Evolutionary conservation across 2,113 vertebrate genomes (phyloP), one percentile per base, ranked within the genome.

Genomic region (Cyphomyrus plagiostoma): DNA sequence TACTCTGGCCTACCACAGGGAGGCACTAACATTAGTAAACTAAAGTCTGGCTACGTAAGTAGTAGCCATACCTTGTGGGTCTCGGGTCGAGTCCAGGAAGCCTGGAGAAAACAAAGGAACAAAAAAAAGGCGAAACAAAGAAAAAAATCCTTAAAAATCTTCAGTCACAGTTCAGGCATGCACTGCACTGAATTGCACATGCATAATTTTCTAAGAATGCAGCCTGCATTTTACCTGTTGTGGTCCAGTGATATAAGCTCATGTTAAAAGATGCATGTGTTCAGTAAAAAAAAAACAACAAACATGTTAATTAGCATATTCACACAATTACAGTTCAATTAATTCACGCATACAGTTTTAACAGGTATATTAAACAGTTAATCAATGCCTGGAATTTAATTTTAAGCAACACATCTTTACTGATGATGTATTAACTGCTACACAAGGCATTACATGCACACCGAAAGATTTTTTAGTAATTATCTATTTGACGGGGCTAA

Each of bases 71-170:
- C 98, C 98, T 99, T 97, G 94, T 98, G 97, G 94, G 96, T 98
- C 96, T 98, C 97, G 92, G 98, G 97, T 95, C 98, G 97, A 93
- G 98, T 99, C 98, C 98, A 99, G 91, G 98, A 99, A 94, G 97
- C 98, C 98, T 99, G 95, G 95, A 98, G 94, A 96, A 94, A 96
- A 97, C 93, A 98, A 95, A 97, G 95, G 96, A 96, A 96, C 94
- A 96, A 95, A 96, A 96, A 94, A 95, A 94, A 89, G 88, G 42
- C n/a, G 3, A 82, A 92, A 94, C 94, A 92, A 96, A 94, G 86
- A 45, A 89, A 90, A 87, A 66, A 89, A 39, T 46, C 83, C 62
- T 82, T 83, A 56, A 90, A 56, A 93, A 91, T 53, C n/a, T 58
- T 62, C 21, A 77, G 87, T 53, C 89, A 89, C 58, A 87, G 90